Evolutionary conservation across 2,797 vertebrate species (phyloP).

Genomic region (Anguilla anguilla): DNA sequence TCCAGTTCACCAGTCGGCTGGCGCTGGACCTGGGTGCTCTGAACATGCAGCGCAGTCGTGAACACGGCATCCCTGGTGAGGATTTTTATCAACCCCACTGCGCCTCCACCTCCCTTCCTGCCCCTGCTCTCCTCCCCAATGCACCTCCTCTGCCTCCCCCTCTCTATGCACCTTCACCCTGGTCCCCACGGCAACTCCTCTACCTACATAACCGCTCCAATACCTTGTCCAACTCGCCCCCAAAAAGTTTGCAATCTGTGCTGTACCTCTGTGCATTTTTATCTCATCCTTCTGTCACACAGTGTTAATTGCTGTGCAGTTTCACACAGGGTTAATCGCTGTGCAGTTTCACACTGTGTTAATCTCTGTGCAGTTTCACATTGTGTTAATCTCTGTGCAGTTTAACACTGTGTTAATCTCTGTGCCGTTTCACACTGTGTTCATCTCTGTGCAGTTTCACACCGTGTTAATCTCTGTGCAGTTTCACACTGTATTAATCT

Average conservation of each 20-base stretch:
- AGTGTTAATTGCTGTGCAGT: not conserved
- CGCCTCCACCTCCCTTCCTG: not conserved
- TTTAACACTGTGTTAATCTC: too few species aligned
- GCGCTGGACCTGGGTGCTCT: slow-evolving; percentile 68
- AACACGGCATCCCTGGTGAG: slow-evolving; percentile 73
- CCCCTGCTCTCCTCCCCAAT: not conserved
- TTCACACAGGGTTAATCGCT: not conserved
- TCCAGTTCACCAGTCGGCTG: not conserved
- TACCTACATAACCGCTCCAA: not conserved
- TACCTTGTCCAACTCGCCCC: not conserved
- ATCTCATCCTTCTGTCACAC: not conserved
- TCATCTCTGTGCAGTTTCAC: too few species aligned
- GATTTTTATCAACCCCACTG: too few species aligned
- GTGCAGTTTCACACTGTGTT: not conserved
- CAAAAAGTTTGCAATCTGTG: too few species aligned
- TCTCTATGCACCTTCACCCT: not conserved
- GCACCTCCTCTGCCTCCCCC: not conserved
- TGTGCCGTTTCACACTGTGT: too few species aligned
- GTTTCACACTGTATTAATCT: slow-evolving; percentile 34
- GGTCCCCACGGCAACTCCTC: not conserved
- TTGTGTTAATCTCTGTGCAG: too few species aligned
- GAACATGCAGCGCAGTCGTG: slow-evolving; percentile 71
- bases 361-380: not conserved
- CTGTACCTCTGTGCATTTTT: not conserved
- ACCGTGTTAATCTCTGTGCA: too few species aligned